These are phyloP conservation scores for Spermophilus dauricus DNA, from an alignment of 2,113 vertebrate genomes.

Conservation along the genomic window DNA sequence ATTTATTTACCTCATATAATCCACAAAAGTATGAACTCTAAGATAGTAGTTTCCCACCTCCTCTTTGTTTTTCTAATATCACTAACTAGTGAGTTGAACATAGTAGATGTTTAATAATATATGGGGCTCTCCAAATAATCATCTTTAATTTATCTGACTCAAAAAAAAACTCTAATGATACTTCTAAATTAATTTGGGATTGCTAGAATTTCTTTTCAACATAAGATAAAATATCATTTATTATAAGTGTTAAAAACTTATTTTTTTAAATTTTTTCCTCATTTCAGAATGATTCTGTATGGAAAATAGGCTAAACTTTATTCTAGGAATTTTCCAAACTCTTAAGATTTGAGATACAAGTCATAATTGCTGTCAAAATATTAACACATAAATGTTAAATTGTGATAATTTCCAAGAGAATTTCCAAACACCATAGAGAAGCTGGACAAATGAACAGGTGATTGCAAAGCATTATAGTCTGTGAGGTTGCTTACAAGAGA, in stretches of 20 bases:
- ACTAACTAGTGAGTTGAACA: background rate
- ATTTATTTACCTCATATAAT: background rate
- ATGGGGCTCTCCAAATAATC: background rate
- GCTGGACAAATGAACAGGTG: background rate
- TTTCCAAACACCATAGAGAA: background rate
- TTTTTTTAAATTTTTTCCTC: background rate
- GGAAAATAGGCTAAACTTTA: background rate
- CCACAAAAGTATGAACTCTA: background rate
- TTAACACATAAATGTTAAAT: background rate
- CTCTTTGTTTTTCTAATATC: background rate
- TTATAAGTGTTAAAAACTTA: background rate
- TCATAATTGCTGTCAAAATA: background rate
- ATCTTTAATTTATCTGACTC: background rate
- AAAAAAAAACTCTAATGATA: background rate
- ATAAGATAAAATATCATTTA: background rate
- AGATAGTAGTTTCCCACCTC: background rate
- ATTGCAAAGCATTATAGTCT: background rate
- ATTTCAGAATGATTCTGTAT: background rate
- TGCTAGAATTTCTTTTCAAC: background rate
- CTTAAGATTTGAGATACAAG: background rate
- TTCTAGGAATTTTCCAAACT: background rate
- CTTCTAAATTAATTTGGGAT: background rate
- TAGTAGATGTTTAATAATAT: background rate
- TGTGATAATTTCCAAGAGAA: background rate
- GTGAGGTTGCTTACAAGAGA: background rate